phyloP scores from a whole-genome alignment of 1,140 invertebrate species.

The Dufourea novaeangliae region DNA sequence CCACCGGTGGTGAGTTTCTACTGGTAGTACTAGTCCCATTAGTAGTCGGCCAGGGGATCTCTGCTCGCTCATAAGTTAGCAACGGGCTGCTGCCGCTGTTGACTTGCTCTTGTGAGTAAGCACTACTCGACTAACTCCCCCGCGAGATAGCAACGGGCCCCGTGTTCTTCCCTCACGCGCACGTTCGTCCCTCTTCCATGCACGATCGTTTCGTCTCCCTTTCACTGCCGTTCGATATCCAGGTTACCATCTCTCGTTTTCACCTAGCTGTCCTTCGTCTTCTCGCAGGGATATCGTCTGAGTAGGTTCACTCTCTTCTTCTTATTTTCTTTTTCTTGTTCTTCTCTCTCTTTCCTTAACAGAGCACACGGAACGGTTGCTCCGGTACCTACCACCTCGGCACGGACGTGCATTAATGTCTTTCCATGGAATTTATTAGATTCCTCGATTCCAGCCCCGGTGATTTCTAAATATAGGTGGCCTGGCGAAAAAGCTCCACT shows the following conservation, averaged over 20 bases:
- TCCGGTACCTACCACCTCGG: not conserved
- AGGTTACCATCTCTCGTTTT: slow-evolving; percentile 45
- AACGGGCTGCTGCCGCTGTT: slow-evolving; percentile 69
- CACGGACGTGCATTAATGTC: slow-evolving; percentile 38
- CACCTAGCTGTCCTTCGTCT: slow-evolving; percentile 20
- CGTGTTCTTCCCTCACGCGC: slow-evolving; percentile 20
- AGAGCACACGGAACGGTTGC: not conserved
- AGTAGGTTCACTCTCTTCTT: not conserved
- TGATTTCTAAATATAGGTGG: slow-evolving; percentile 47
- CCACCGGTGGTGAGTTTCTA: slow-evolving; percentile 51
- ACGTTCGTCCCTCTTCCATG: not conserved
- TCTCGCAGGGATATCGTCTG: not conserved
- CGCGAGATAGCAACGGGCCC: slow-evolving; percentile 56
- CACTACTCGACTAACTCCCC: slow-evolving; percentile 59
- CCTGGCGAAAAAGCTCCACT: slow-evolving; percentile 27
- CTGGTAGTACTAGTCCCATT: slow-evolving; percentile 68
- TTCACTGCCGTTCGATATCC: slow-evolving; percentile 28
- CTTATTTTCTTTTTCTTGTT: no score
- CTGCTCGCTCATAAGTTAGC: slow-evolving; percentile 63
- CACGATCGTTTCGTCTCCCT: slow-evolving; percentile 11
- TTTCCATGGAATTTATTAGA: slow-evolving; percentile 50
- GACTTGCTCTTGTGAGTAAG: slow-evolving; percentile 66
- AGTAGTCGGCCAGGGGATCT: slow-evolving; percentile 64
- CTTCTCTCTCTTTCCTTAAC: not conserved
- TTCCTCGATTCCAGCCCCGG: slow-evolving; percentile 9